Evolutionary conservation across 1,140 invertebrate genomes (phyloP), one percentile per base, ranked within the genome.

Genomic region (Armadillidium nasatum): DNA sequence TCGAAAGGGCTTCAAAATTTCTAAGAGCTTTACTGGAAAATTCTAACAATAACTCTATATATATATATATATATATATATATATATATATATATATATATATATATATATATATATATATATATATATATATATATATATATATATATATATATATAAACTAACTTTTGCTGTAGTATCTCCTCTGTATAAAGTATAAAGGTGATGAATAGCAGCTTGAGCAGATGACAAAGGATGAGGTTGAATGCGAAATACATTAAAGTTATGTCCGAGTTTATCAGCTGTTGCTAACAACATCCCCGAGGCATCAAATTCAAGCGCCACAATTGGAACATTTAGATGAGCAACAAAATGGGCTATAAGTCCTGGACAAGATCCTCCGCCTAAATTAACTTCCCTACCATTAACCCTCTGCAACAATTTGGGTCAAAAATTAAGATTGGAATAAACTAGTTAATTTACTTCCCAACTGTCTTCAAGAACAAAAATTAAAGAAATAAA

Each of bases 241-340:
- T 96, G 92, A 80, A 99, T 90, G 77, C 94, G 89, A 85, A 99
- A 99, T 69, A 99, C 88, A 85, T 99, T 93, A 85, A 99, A 99
- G 83, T 96, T 93, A 83, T 97, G 95, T 0, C 96, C 96, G n/a
- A 92, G 87, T 79, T 91, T 90, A 85, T 98, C 96, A 0, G 94
- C 94, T 0, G 96, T 98, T 72, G 98, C 87, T 23, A 99, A 87
- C 69, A 99, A 84, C 83, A 94, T 91, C 10, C 97, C 97, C 75
- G 93, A 95, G 7, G 91, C 89, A 84, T 98, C 96, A 86, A 99
- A 99, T 80, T 90, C 89, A 86, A 99, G 87, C 44, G 92, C 92
- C 13, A 96, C 92, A 73, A 99, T 90, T 0, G 95, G 92, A 82
- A 96, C 93, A 78, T 86, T 86, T 23, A 90, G 91, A 84, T 98